phyloP scores from a whole-genome alignment of 1,140 invertebrate species.

The Euwallacea similis region DNA sequence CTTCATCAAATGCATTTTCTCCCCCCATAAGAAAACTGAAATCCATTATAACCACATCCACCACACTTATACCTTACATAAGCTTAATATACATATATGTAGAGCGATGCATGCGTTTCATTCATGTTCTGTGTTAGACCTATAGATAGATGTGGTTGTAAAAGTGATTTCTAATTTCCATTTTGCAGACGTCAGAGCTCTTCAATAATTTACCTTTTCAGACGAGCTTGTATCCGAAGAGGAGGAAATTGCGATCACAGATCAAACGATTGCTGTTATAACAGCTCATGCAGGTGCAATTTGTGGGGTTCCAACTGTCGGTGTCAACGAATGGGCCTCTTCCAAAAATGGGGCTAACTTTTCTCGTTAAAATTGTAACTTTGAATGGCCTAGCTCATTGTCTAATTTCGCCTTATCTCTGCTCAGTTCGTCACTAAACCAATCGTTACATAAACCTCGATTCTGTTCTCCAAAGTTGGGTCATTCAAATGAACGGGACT shows the following conservation, averaged over 20 bases:
- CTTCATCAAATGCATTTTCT: too few species aligned
- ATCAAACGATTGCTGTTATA: constrained; percentile 83
- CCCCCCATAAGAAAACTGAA: not conserved
- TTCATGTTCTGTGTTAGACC: not conserved
- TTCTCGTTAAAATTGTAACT: constrained; percentile 3
- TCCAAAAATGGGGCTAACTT: constrained; percentile 84
- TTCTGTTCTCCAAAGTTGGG: constrained; percentile 1
- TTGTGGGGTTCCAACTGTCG: constrained; percentile 89
- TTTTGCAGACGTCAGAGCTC: constrained; percentile 68
- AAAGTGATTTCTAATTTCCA: constrained; percentile 56
- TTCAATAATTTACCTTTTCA: constrained; percentile 84
- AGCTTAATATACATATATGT: too few species aligned
- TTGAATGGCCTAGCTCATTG: constrained; percentile 16
- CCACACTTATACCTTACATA: not conserved
- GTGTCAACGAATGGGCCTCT: constrained; percentile 85
- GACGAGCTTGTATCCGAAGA: constrained; percentile 78
- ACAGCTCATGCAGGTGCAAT: constrained; percentile 84
- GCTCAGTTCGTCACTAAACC: too few species aligned
- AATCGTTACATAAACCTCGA: too few species aligned
- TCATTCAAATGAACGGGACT: constrained; percentile 9
- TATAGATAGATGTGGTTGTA: constrained; percentile 44
- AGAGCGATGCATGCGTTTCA: not conserved
- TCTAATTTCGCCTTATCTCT: too few species aligned
- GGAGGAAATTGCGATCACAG: constrained; percentile 83
- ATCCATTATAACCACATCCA: constrained; percentile 1